Evolutionary conservation across 2,888 invertebrate species (phyloP), one percentile per base, ranked within the genome.

Genomic region (Pardosa pseudoannulata): DNA sequence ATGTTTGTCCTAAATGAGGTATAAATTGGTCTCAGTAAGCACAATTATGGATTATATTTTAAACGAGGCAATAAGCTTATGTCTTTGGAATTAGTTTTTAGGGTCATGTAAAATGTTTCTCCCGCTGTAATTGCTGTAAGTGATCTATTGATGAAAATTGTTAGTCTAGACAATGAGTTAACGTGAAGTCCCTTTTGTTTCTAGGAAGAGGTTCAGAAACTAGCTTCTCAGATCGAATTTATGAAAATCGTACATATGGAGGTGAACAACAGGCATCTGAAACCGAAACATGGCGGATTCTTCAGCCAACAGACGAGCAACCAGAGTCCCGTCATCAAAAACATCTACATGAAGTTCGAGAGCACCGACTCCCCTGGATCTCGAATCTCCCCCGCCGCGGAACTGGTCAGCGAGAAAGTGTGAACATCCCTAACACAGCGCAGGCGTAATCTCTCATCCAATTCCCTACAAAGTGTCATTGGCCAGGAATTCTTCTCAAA

Each of bases 211-310:
- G 95, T 97, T 39, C 97, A 97, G 90, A 97, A 96, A 91, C 92
- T 97, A 89, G 97, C 97, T 0, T 96, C 96, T 29, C 96, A 97
- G 92, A 96, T 97, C 89, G 97, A 97, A 92, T 96, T 96, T 92
- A 96, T 97, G 96, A 96, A 96, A 93, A 96, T 96, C 91, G 96
- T 97, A 27, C 96, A 96, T 91, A 97, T 97, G 97, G 96, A 96
- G 92, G 95, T 96, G 93, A 96, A 97, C 93, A 97, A 97, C 92
- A 93, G 96, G 6, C 97, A 97, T 91, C 92, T 97, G 89, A 95
- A 96, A 90, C 96, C 96, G 1, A 89, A 89, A 67, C 88, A 88
- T 36, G 82, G 82, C 0, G 81, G 87, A 27, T 87, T 88, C 67
- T 88, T 88, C 74, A 80, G 76, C 56, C 87, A 87, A 23, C 27